Evolutionary conservation across 2,888 invertebrate species (phyloP).

Genomic region (Scaptomyza polygonia): DNA sequence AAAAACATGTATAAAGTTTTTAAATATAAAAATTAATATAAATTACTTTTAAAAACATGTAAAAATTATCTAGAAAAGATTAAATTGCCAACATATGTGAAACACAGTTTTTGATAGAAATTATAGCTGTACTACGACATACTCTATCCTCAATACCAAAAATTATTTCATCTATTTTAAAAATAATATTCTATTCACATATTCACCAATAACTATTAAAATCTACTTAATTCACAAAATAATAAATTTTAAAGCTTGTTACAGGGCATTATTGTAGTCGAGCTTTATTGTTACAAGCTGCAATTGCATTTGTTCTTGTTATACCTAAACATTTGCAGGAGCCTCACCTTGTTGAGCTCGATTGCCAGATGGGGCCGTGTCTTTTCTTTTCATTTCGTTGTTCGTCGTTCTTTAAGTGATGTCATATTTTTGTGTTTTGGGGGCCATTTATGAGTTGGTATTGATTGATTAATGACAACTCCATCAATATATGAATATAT

Average conservation of each 20-base stretch:
- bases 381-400: constrained; percentile 26
- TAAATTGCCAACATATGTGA: no score
- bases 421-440: constrained; percentile 66
- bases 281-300: neutral
- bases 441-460: constrained; percentile 68
- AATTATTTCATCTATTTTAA: no score
- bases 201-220: neutral
- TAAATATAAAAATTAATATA: no score
- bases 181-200: no score
- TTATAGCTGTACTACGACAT: no score
- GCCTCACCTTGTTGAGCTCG: constrained; percentile 51
- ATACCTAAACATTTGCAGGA: constrained; percentile 41
- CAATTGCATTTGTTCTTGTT: constrained; percentile 37
- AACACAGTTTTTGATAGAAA: no score
- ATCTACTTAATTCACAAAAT: neutral
- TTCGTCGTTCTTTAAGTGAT: constrained; percentile 51
- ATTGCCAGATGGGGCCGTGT: constrained; percentile 33
- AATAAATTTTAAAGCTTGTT: neutral
- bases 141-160: no score
- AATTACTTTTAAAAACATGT: no score
- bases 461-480: constrained; percentile 69
- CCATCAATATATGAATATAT: constrained; percentile 32
- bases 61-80: no score
- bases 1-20: no score
- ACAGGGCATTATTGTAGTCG: neutral